Base-by-base conservation (phyloP, 2,888 invertebrate genomes). In the Microplitis manilae region DNA sequence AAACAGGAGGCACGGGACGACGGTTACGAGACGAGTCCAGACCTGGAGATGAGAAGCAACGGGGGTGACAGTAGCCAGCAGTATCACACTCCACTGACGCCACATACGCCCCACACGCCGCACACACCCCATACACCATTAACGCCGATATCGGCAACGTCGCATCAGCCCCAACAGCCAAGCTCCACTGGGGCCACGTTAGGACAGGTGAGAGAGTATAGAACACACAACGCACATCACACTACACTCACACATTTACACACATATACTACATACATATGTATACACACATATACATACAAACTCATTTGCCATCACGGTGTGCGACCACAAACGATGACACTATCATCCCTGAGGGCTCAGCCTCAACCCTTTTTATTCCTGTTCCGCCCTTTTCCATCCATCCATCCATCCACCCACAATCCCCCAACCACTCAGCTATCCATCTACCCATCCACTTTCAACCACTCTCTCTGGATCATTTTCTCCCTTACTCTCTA, bases 11-110 rank as follows among this genome's bases (percentile, higher is more conserved):
- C 94, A 86, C 94, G 95, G 87, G 96, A 96, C 92, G 96, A 96
- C 92, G 96, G 96, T 83, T 96, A 96, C 92, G 96, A 96, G 92
- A 96, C 96, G 85, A 95, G 96, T 91, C 95, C 92, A 82, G 92
- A 92, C 88, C 90, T 92, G 88, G 90, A 92, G 88, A 90, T 92
- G 88, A 86, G 90, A 81, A 90, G 90, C 84, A 89, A 88, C 83
- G 90, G 90, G 65, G 89, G 89, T 86, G 89, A 90, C 87, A 89
- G 88, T 85, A 86, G 85, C 79, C 90, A 89, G 83, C 89, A 90
- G 86, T 90, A 90, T 85, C 90, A 89, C 86, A 90, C 89, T 83
- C 90, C 87, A 77, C 85, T 90, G 83, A 90, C 90, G 85, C 90
- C 90, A 76, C 90, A 90, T 84, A 90, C 90, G 81, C 89, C 90